Evolutionary conservation across 2,888 invertebrate genomes (phyloP), one percentile per base, ranked within the genome.

Genomic region (Troides aeacus): DNA sequence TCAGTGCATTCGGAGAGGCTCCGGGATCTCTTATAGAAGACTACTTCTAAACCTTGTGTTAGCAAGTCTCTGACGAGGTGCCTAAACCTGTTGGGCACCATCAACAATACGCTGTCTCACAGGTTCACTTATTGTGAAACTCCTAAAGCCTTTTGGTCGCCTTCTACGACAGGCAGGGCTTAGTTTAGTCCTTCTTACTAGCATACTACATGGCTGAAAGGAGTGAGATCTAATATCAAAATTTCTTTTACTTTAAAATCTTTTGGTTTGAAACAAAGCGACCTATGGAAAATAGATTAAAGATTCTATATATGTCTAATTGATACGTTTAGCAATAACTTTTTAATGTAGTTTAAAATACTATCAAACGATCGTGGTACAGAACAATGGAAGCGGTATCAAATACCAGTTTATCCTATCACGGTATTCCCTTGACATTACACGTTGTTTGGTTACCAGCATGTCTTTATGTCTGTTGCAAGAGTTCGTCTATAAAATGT

Each of bases 401-500:
- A 67, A 69, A 77, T 61, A 36, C 70, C 78, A 81, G 66, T 23
- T 17, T 60, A 66, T 81, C 81, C 85, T 83, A 83, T 84, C 85
- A 85, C 86, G 83, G 71, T 68, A 24, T 78, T 72, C 71, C 86
- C 86, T 86, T 87, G 86, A 84, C 86, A 84, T 86, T 85, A 84
- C 78, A 80, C 80, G 81, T 76, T 71, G 72, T 71, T 72, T 68
- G 65, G 68, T 67, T 70, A 66, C 66, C 66, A 66, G 58, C 24
- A 30, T 62, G 63, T 66, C 56, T 70, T 36, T 62, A 18, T 63
- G 70, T 57, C 62, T 46, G 65, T 63, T 62, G 53, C 57, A 70
- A 66, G 39, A 17, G 39, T 17, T 50, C 63, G 57, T 62, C 62
- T 58, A 62, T 62, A 50, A 70, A 68, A 70, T 66, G 70, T 70